Conservation (phyloP, 2,888 invertebrate species). For the Vandiemenella viatica region DNA sequence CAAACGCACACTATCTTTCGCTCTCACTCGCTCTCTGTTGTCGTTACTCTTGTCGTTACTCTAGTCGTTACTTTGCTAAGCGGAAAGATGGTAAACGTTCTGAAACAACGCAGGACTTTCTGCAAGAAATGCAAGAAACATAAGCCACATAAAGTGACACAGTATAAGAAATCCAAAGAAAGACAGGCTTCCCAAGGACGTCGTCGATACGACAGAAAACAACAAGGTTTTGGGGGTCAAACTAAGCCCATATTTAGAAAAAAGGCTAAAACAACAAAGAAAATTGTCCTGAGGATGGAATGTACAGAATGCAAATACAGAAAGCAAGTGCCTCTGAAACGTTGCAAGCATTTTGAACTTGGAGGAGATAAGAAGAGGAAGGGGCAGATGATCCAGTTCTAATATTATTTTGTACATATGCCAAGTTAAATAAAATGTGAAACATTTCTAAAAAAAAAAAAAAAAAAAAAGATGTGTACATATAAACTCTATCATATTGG, state of each 20-base stretch:
- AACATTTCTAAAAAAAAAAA: too few species aligned
- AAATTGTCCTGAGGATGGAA: conserved; percentile 98
- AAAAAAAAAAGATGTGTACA: too few species aligned
- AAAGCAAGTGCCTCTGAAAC: conserved; percentile 90
- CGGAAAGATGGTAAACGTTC: conserved; percentile 99
- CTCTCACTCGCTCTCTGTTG: too few species aligned
- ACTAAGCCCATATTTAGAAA: conserved; percentile 99
- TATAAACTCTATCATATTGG: too few species aligned
- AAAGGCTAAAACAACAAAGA: conserved; percentile 99
- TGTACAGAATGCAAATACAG: conserved; percentile 96
- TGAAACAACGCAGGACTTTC: conserved; percentile 94
- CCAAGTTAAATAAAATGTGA: too few species aligned
- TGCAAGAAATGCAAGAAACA: conserved; percentile 99
- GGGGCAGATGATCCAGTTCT: conserved; percentile 98
- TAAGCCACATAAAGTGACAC: conserved; percentile 96
- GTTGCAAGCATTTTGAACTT: conserved; percentile 99
- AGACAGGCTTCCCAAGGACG: conserved; percentile 92
- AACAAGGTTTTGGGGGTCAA: conserved; percentile 98
- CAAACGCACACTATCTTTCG: too few species aligned
- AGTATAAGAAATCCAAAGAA: conserved; percentile 99
- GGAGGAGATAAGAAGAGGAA: conserved; percentile 96
- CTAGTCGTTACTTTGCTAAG: too few species aligned
- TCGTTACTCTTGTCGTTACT: too few species aligned
- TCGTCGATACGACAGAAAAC: conserved; percentile 98
- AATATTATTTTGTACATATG: conserved; percentile 27